phyloP scores from a whole-genome alignment of 1,140 invertebrate species.

The Brachionus rubens region DNA sequence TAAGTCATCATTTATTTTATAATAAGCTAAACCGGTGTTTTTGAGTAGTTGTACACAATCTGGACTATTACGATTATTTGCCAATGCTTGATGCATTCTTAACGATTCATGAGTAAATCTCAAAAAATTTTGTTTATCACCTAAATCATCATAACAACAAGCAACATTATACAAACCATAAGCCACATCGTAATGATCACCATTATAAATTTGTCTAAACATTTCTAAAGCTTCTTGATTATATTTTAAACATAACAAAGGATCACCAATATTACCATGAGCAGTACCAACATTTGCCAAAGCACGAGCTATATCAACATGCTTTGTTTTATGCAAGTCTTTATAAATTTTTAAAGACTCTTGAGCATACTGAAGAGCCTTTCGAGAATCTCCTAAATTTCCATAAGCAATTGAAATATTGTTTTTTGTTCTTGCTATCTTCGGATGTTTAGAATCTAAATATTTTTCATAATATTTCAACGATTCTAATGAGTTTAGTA shows the following conservation, averaged over 20 bases:
- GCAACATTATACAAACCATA: slow-evolving; percentile 6
- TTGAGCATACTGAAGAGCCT: not conserved
- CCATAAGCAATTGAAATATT: slow-evolving; percentile 14
- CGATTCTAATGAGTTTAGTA: not conserved
- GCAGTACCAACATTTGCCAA: slow-evolving; percentile 6
- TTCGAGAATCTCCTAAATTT: not conserved
- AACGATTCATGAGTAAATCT: not conserved
- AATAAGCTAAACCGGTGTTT: not conserved
- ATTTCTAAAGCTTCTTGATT: slow-evolving; percentile 12
- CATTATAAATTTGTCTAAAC: not conserved
- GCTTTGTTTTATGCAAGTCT: not conserved
- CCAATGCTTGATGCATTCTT: slow-evolving; percentile 2
- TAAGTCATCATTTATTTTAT: not conserved
- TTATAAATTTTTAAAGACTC: slow-evolving; percentile 1
- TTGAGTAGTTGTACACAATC: not conserved
- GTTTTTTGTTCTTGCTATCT: not conserved
- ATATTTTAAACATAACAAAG: not conserved
- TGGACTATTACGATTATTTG: not conserved
- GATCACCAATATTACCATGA: slow-evolving; percentile 22
- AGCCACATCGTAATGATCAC: not conserved
- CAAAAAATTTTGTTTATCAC: not conserved
- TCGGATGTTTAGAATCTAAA: not conserved
- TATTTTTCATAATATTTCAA: slow-evolving; percentile 17
- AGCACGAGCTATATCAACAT: slow-evolving; percentile 6
- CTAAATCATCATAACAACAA: slow-evolving; percentile 19